A percentile compares a stretch with the other conserved stretches of the same genome.
These are phyloP conservation scores for Pterocles orientalis DNA, from an alignment of 2,113 vertebrate species.

Conservation along the genomic window DNA sequence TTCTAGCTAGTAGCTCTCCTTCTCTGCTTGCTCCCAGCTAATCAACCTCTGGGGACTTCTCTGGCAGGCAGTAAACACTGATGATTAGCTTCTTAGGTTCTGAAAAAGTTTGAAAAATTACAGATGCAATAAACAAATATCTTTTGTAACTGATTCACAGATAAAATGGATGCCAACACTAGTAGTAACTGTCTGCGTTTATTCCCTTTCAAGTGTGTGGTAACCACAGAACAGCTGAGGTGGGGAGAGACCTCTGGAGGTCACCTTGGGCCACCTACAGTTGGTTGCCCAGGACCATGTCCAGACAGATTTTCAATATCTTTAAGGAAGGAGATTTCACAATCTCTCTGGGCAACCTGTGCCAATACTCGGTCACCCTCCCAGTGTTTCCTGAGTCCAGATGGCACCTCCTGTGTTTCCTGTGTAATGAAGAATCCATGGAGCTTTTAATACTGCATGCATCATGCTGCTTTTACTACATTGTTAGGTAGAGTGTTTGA, in stretches of 20 bases:
- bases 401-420: neutral
- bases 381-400: neutral
- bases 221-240: neutral
- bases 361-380: neutral
- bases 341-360: neutral
- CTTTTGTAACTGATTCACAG: slow-evolving; percentile 25
- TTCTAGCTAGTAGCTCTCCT: neutral
- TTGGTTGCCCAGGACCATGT: neutral
- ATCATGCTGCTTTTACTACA: neutral
- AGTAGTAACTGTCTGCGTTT: neutral
- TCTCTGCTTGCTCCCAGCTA: neutral
- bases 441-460: neutral
- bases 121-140: neutral
- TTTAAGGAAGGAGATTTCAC: neutral
- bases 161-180: neutral
- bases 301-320: neutral
- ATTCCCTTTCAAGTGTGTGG: neutral
- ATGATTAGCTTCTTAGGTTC: neutral
- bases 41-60: neutral
- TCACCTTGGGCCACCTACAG: neutral
- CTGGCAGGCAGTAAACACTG: neutral
- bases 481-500: neutral
- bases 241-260: neutral
- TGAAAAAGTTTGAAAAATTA: neutral
- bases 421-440: neutral